Percentiles rank a stretch among this genome's conserved stretches.
phyloP scores from a whole-genome alignment of 1,140 invertebrate species.

The Macrobrachium nipponense region DNA sequence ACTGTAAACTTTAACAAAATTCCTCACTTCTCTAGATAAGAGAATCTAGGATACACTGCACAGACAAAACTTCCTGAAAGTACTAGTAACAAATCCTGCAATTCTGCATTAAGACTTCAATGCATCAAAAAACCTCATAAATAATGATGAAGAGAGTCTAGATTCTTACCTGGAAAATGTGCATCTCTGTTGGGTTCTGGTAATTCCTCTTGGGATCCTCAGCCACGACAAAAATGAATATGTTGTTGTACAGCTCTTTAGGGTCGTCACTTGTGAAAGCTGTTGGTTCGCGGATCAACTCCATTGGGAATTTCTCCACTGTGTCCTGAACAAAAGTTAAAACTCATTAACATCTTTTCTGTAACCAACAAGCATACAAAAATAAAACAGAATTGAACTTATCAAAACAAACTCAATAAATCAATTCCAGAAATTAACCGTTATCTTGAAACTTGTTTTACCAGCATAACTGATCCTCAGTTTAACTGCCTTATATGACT shows the following conservation, averaged over 20 bases:
- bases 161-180: slow-evolving; percentile 91
- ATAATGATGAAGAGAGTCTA: not conserved
- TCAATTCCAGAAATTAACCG: too few relatives aligned
- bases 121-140: not conserved
- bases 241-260: slow-evolving; percentile 98
- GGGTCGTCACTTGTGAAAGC: slow-evolving; percentile 96
- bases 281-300: slow-evolving; percentile 92
- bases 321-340: slow-evolving; percentile 78
- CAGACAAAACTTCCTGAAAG: too few relatives aligned
- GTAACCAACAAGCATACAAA: not conserved
- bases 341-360: not conserved
- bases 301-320: slow-evolving; percentile 94
- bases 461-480: too few relatives aligned
- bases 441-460: too few relatives aligned
- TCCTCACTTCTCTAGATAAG: too few relatives aligned
- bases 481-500: too few relatives aligned
- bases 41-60: too few relatives aligned
- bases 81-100: too few relatives aligned
- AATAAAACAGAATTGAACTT: too few relatives aligned
- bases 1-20: too few relatives aligned
- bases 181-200: slow-evolving; percentile 87
- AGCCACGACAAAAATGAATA: slow-evolving; percentile 93
- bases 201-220: slow-evolving; percentile 73
- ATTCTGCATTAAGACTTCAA: too few relatives aligned
- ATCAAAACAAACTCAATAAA: too few relatives aligned